Base-by-base conservation (phyloP, 2,797 vertebrate genomes). In the Staurois parvus region DNA sequence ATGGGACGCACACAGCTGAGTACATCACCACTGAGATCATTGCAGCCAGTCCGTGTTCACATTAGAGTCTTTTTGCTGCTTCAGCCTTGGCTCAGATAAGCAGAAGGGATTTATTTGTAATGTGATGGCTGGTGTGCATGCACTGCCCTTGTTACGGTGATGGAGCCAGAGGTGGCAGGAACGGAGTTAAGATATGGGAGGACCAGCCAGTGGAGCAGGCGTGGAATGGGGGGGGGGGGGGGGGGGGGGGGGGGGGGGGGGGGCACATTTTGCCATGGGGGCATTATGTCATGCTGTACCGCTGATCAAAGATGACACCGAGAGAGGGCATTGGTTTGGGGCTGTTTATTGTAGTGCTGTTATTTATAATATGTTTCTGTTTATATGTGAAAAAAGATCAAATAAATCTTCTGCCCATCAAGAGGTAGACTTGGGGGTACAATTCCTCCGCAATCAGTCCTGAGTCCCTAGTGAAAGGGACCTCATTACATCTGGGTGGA, bases 281-380 rank as follows among this genome's bases (percentile, higher is more conserved):
- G 13, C 15, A 72, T 76, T 72, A 19, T 72, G 34, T 62, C 66
- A 86, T 45, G 72, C 21, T 28, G 29, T 24, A 17, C n/a, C 32
- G 15, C 79, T 81, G 72, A 85, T 85, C 15, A 42, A 34, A 85
- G 26, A 85, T 81, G 84, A 81, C 84, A 85, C 30, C 28, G 45
- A 29, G 52, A 42, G 68, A 5, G 64, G 72, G 19, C 32, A 70
- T 59, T 21, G 64, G 62, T 32, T 42, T 26, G 78, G 64, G 64
- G 78, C 62, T 59, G 12, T 75, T 30, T 37, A 8, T 28, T 17
- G 73, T 30, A 21, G 24, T 70, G 29, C 4, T 30, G 45, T 42
- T 74, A 67, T 42, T 19, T 40, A 30, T 37, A 11, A 34, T 76
- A 30, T 37, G 21, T 40, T 40, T 9, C 37, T 40, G 37, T 40